Evolutionary conservation across 2,113 vertebrate genomes (phyloP).

Genomic region (Lophius piscatorius): DNA sequence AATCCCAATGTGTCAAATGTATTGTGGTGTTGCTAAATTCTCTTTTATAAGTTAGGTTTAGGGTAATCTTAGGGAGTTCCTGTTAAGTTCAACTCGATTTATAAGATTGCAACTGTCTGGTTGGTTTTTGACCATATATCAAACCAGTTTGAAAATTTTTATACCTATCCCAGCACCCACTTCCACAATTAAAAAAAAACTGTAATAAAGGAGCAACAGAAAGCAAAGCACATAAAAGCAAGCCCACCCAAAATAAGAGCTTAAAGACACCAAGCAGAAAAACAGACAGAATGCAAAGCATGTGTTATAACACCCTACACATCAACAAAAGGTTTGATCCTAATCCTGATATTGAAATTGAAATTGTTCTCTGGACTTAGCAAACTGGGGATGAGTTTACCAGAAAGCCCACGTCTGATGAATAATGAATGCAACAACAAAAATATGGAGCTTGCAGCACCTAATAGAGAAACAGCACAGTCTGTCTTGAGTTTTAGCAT

Average conservation of each 20-base stretch:
- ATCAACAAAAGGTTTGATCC: not conserved
- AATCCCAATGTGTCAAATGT: too few species aligned
- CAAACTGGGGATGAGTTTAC: constrained; percentile 28
- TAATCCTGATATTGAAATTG: constrained; percentile 13
- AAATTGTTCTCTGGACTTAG: constrained; percentile 21
- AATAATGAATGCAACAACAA: constrained; percentile 65
- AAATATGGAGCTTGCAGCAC: constrained; percentile 48
- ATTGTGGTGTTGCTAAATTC: too few species aligned
- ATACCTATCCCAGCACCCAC: too few species aligned
- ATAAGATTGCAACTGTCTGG: too few species aligned
- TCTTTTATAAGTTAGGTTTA: too few species aligned
- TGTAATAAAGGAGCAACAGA: constrained; percentile 1
- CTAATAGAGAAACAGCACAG: constrained; percentile 26
- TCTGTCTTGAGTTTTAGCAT: constrained; percentile 9
- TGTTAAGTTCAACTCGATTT: too few species aligned
- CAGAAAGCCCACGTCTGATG: constrained; percentile 38
- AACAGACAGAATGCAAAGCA: constrained; percentile 7
- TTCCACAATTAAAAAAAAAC: not conserved
- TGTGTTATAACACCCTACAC: not conserved
- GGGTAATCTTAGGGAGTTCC: too few species aligned
- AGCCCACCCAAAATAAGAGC: constrained; percentile 23
- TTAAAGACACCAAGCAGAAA: constrained; percentile 31
- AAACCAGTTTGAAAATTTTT: too few species aligned
- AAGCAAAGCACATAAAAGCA: constrained; percentile 12
- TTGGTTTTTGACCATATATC: too few species aligned